Evolutionary conservation across 2,888 invertebrate genomes (phyloP), one percentile per base, ranked within the genome.

Genomic region (Amitus sp.): DNA sequence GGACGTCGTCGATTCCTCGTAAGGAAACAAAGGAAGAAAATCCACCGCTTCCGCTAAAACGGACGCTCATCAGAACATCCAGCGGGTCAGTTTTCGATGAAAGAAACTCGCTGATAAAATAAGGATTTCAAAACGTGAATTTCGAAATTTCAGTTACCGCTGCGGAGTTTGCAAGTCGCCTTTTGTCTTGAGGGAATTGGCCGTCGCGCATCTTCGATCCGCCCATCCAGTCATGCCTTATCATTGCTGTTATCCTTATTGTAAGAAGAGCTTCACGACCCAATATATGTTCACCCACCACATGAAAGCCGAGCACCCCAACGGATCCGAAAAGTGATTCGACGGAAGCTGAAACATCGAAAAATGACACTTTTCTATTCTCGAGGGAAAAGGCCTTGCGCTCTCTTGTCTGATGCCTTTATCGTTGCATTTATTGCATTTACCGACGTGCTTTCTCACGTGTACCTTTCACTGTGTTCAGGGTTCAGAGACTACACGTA

Each of bases 161-260:
- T 78, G 78, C 42, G 78, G 78, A 7, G 76, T 78, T 28, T 78
- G 78, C 18, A 75, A 77, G 37, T 78, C 78, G 10, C 78, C 78
- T 23, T 78, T 78, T 40, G 73, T 78, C 9, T 66, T 74, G 19
- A 72, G 78, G 13, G 78, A 78, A 50, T 56, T 78, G 30, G 78
- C 78, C 2, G 74, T 78, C 1, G 78, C 78, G n/a, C 78, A 78
- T 65, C 65, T 78, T 23, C 72, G 76, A 46, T 78, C 78, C n/a
- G 78, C 78, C 15, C 78, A 78, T 60, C 78, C 78, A 7, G 55
- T 74, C 18, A 77, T 78, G 73, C 76, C 78, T 58, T 43, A 76
- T 67, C 49, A n/a, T n/a, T n/a, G n/a, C n/a, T n/a, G n/a, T n/a
- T 78, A 78, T 51, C 78, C 76, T 47, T 78, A 78, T 56, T 78